A percentile compares a stretch with the other conserved stretches of the same genome.
Conservation (phyloP, 2,113 vertebrate genomes). For the Tringa solitaria region DNA sequence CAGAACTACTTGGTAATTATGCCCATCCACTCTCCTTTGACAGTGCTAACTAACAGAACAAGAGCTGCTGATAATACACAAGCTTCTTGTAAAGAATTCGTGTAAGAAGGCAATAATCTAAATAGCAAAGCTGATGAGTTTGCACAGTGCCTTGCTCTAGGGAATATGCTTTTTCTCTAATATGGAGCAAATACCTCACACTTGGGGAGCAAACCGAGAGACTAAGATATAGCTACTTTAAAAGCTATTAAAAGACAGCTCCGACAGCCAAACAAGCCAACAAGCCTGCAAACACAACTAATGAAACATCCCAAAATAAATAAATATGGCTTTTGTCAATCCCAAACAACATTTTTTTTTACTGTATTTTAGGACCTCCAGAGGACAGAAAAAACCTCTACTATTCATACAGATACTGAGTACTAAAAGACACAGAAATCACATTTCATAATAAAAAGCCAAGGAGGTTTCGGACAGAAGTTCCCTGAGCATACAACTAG, state of each 20-base stretch:
- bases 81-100: neutral
- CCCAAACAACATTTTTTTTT: neutral
- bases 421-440: neutral
- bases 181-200: neutral
- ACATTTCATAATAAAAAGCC: neutral
- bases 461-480: neutral
- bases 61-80: neutral
- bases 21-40: conserved; percentile 49
- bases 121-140: neutral
- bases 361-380: neutral
- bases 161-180: neutral
- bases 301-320: neutral
- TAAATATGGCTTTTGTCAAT: neutral
- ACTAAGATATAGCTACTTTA: accelerated
- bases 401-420: neutral
- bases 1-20: conserved; percentile 46
- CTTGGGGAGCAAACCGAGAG: neutral
- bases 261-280: neutral
- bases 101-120: neutral
- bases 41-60: conserved; percentile 12
- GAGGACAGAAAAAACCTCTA: neutral
- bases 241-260: neutral
- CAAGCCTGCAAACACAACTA: neutral
- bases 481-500: neutral
- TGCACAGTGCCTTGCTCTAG: neutral